A percentile compares a stretch with the other conserved stretches of the same genome.
Evolutionary conservation across 2,888 invertebrate genomes (phyloP).

Genomic region (Leptopilina myrica): DNA sequence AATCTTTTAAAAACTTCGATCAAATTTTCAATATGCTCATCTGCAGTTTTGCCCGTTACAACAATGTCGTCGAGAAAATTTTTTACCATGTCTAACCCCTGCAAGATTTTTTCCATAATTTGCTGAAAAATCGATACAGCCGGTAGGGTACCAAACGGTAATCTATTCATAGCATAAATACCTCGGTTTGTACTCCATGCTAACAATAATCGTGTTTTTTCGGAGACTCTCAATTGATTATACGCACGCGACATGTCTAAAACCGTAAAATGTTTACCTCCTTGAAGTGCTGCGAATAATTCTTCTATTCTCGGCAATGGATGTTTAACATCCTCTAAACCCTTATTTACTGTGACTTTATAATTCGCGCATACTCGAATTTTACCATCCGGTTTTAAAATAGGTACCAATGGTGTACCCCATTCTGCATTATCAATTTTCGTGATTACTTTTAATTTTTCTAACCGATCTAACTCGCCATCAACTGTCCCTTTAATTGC

Average conservation of each 20-base stretch:
- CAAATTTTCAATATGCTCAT: conserved; percentile 61
- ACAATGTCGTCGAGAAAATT: conserved; percentile 65
- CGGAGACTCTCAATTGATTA: conserved; percentile 67
- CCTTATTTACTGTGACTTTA: conserved; percentile 62
- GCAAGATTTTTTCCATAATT: conserved; percentile 64
- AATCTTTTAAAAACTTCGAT: conserved; percentile 60
- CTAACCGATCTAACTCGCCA: conserved; percentile 44
- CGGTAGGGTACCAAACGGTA: conserved; percentile 45
- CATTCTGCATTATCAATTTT: conserved; percentile 44
- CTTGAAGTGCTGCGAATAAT: conserved; percentile 56
- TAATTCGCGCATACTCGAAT: conserved; percentile 53
- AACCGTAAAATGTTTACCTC: conserved; percentile 54
- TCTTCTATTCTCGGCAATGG: conserved; percentile 63
- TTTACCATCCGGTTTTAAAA: conserved; percentile 41
- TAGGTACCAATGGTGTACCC: conserved; percentile 47
- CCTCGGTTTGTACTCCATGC: conserved; percentile 64
- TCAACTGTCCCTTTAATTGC: conserved; percentile 48
- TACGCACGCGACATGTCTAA: conserved; percentile 67
- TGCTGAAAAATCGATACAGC: conserved; percentile 71
- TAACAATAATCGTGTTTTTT: conserved; percentile 59
- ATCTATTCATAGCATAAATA: conserved; percentile 57
- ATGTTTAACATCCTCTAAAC: conserved; percentile 59
- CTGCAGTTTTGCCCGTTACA: conserved; percentile 57
- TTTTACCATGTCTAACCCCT: conserved; percentile 53
- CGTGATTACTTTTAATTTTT: conserved; percentile 42